Evolutionary conservation across 2,888 invertebrate genomes (phyloP), one percentile per base, ranked within the genome.

Genomic region (Uloborus plumipes): DNA sequence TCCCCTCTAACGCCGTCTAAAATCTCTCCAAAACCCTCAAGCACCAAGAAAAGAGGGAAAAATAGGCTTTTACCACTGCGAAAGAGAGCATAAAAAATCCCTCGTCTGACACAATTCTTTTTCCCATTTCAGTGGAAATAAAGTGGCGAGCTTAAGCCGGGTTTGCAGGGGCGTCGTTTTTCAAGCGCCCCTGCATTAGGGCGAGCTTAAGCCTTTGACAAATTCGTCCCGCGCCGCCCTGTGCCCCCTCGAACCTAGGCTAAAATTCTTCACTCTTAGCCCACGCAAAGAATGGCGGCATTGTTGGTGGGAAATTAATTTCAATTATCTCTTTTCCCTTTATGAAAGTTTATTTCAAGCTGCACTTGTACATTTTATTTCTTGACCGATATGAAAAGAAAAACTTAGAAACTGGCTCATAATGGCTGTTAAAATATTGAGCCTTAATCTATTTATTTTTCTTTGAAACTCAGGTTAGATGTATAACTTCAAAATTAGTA

Each of bases 151-250:
- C 81, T 82, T 82, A 82, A 82, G 71, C 66, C 66, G 22, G 81
- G 65, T 69, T 81, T 75, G 81, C 74, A 47, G 61, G 81, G 81
- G 75, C 81, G 75, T 75, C 81, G 81, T 82, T 82, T 82, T 82
- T 82, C 81, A 82, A 75, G 81, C 71, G 65, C 81, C 81, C 76
- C 71, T n/a, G 81, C 74, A 66, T 76, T 72, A 76, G 71, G 61
- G 74, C 50, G 61, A 58, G 69, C 80, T 81, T 82, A 82, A 82
- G 81, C 75, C 81, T 70, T 82, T 82, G 81, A 82, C 81, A 82
- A 82, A 82, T 82, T 82, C 72, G 72, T 72, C 70, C 75, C 51
- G 61, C 31, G 65, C 66, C 20, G 39, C 47, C 50, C 20, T 50
- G 9, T 13, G 50, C 13, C 58, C 50, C 72, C 39, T 66, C 11